Conservation (phyloP, 2,888 invertebrate species). For the Netelia melanura region DNA sequence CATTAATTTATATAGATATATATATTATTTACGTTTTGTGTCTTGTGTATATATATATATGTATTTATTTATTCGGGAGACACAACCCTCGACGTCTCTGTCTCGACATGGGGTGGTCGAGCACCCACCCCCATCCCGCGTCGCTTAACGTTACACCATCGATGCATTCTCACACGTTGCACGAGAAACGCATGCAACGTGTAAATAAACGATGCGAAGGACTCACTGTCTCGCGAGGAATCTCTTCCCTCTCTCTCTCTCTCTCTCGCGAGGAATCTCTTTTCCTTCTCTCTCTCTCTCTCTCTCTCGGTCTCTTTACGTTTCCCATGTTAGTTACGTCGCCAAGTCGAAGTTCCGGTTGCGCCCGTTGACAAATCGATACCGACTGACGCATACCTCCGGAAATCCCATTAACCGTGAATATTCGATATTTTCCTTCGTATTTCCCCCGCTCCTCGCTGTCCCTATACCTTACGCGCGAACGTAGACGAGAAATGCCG, state of each 20-base stretch:
- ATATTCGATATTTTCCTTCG: slow-evolving; percentile 51
- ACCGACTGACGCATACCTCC: slow-evolving; percentile 49
- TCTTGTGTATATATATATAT: not conserved
- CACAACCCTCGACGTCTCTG: not conserved
- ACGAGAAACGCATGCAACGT: not conserved
- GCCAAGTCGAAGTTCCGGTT: slow-evolving; percentile 22
- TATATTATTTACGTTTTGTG: not conserved
- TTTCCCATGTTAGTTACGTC: no score
- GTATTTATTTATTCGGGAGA: not conserved
- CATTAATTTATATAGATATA: slow-evolving; percentile 15
- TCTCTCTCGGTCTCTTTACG: not conserved
- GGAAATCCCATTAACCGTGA: slow-evolving; percentile 58
- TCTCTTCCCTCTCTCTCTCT: not conserved
- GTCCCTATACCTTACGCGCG: not conserved
- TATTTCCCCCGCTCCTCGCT: not conserved
- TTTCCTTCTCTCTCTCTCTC: no score
- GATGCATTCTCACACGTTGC: slow-evolving; percentile 21
- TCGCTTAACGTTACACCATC: slow-evolving; percentile 9
- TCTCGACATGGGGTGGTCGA: not conserved
- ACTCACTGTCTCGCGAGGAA: not conserved
- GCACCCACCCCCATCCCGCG: not conserved
- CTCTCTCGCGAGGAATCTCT: not conserved
- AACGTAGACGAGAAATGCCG: not conserved
- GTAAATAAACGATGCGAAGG: not conserved
- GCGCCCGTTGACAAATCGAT: slow-evolving; percentile 52